Base-by-base conservation (phyloP, 2,797 vertebrate species). In the Sternotherus odoratus region DNA sequence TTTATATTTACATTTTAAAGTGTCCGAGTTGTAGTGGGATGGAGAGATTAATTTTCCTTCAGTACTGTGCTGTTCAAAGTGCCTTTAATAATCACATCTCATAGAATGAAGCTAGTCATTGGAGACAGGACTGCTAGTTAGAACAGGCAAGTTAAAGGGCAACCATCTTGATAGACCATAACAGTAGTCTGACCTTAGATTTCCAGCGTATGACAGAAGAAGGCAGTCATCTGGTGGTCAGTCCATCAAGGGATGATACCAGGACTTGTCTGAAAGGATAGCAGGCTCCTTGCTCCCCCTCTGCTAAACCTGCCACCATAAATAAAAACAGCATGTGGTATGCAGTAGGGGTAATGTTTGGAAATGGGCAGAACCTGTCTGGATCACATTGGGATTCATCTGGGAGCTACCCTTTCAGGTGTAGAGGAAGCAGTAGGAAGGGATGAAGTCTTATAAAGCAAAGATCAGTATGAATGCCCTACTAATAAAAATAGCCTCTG, bases 1-100 rank as follows among this genome's bases (percentile, higher is more conserved):
- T 91, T 93, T 83, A 91, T 57, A 87, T 90, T 90, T 86, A 26
- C 0, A 15, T 87, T 86, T 92, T 82, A 28, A 89, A 84, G 3
- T 54, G 36, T 36, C 17, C 24, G 19, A 1, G 10, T 82, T 28
- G 88, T 85, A 87, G 19, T 53, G 75, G 66, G 33, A 81, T 87
- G 2, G 3, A 33, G 79, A 90, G 23, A 89, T 9, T 60, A n/a
- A 83, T 83, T 33, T 81, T 94, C 2, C 2, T 57, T 84, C 83
- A 53, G 48, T 19, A 46, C 93, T 92, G 69, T 49, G 81, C 83
- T 9, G 8, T 46, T 0, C 0, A 50, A 39, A 46, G 3, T 0
- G 0, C 49, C 51, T 82, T 48, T n/a, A 85, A 19, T 12, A 50
- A 57, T 88, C 69, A 30, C 8, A 79, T 80, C 10, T 7, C 77